Evolutionary conservation across 2,797 vertebrate genomes (phyloP), one percentile per base, ranked within the genome.

Genomic region (Ataeniobius toweri): DNA sequence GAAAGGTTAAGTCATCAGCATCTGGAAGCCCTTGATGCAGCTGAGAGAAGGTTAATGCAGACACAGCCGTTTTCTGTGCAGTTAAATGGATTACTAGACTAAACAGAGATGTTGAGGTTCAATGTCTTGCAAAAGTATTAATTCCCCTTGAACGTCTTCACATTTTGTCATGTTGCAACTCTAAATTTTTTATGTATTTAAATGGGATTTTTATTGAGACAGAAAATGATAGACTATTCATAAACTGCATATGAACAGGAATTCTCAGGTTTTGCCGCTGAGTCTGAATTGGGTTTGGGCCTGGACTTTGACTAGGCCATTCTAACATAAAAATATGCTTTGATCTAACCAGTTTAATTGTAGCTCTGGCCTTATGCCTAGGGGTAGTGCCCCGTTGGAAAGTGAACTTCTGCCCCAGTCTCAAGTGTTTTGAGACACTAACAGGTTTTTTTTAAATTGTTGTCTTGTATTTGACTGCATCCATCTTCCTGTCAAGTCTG

Each of bases 1-100:
- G 56, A 89, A 82, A 89, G 91, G 89, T 94, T 94, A 94, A 94
- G 92, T 94, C 94, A 94, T 92, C 89, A 88, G 88, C 88, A 92
- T 89, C 82, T 90, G 87, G 90, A 91, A 88, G 86, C 85, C 85
- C 77, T 84, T 78, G 76, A 85, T 82, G 71, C 77, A 90, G 83
- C 74, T 82, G 73, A 90, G 83, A 80, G 77, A 75, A 92, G 90
- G 89, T 95, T 93, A 93, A 80, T 0, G 70, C 83, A 75, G 82
- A 83, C 86, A 86, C 86, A 89, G 72, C 56, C 76, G 80, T 84
- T 85, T 91, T 86, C 63, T 87, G 74, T 84, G 82, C 83, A 79
- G 77, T 75, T 46, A 84, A 89, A 89, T 87, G 84, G 84, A 88
- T 88, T 82, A 83, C 81, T 86, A 75, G 83, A 85, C 70, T 76